phyloP scores from a whole-genome alignment of 1,140 invertebrate species.

The Drosophila yakuba region DNA sequence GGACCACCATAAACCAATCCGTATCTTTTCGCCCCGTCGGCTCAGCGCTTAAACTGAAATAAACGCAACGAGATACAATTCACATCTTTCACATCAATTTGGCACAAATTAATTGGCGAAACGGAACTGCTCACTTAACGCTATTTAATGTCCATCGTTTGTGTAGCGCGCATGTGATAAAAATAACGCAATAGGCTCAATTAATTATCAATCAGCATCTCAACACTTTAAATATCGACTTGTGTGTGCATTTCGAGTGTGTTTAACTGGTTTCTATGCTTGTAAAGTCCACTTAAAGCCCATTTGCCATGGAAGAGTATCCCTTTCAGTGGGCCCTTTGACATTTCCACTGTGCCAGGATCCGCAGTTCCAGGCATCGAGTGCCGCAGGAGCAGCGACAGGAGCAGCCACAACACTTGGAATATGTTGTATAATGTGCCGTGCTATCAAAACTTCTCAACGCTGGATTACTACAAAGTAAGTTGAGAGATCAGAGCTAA shows the following conservation, averaged over 20 bases:
- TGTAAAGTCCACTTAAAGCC: background rate
- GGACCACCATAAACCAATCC: constrained; percentile 45
- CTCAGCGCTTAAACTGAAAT: constrained; percentile 25
- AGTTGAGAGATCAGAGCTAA: constrained; percentile 12
- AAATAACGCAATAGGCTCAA: constrained; percentile 43
- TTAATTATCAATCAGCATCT: constrained; percentile 25
- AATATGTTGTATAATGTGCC: constrained; percentile 85
- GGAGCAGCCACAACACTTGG: constrained; percentile 60
- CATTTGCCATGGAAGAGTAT: constrained; percentile 9
- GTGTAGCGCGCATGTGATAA: constrained; percentile 49
- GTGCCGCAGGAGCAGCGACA: constrained; percentile 18
- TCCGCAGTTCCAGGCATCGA: constrained; percentile 8
- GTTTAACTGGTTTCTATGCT: background rate
- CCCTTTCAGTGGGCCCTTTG: background rate
- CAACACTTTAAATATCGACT: background rate
- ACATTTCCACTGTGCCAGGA: constrained; percentile 17
- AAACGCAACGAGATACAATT: constrained; percentile 30
- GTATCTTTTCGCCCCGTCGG: constrained; percentile 52
- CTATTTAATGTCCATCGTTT: constrained; percentile 27
- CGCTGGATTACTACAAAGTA: constrained; percentile 84
- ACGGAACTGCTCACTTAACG: constrained; percentile 76
- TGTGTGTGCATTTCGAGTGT: constrained; percentile 15
- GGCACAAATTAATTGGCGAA: constrained; percentile 76
- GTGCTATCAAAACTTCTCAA: constrained; percentile 84
- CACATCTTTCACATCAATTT: constrained; percentile 58